These are phyloP conservation scores for Bembecia ichneumoniformis DNA, from an alignment of 2,888 invertebrate genomes.

Conservation along the genomic window DNA sequence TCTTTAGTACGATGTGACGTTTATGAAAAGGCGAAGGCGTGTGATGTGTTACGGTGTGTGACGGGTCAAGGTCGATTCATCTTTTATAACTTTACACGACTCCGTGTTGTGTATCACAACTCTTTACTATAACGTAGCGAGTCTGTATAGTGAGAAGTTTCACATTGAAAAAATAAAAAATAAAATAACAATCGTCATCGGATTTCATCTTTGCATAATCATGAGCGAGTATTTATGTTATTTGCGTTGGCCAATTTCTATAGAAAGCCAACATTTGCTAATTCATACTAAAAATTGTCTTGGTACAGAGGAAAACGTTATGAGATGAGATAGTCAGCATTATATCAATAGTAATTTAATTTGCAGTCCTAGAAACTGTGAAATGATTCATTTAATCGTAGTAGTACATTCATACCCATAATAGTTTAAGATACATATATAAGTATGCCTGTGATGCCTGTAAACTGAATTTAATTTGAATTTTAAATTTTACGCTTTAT, in stretches of 20 bases:
- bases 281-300: background rate
- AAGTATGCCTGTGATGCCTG: too few species aligned
- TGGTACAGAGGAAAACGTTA: background rate
- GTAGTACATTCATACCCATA: too few species aligned
- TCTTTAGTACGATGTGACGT: slow-evolving; percentile 2
- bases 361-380: too few species aligned
- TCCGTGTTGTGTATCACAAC: slow-evolving; percentile 9
- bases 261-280: background rate
- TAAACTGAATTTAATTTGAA: too few species aligned
- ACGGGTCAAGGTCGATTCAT: slow-evolving; percentile 12
- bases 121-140: slow-evolving; percentile 2
- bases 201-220: background rate
- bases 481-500: too few species aligned
- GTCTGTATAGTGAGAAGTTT: background rate
- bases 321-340: too few species aligned
- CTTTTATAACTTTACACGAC: slow-evolving; percentile 5
- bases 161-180: background rate
- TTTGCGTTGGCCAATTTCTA: background rate
- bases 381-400: too few species aligned
- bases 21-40: slow-evolving; percentile 1
- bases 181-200: background rate
- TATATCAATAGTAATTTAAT: too few species aligned
- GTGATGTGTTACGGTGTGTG: slow-evolving; percentile 9
- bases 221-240: background rate
- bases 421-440: too few species aligned